Conservation (phyloP, 2,113 vertebrate species). For the Onychostruthus taczanowskii region DNA sequence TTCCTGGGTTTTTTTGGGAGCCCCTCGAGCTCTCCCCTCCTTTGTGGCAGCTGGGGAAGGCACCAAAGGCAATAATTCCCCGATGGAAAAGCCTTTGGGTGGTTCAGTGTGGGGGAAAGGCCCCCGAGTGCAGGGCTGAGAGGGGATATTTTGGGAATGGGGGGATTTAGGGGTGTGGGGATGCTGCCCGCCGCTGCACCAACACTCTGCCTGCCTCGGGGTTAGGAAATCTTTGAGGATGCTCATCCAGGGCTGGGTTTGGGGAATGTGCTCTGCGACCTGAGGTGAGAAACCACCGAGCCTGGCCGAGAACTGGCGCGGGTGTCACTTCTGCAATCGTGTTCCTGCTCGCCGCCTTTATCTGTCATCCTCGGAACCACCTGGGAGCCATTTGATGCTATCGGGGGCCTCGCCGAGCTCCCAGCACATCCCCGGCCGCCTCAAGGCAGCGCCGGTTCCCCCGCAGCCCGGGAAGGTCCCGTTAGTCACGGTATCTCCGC, state of each 20-base stretch:
- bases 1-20: background rate
- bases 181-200: background rate
- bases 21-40: background rate
- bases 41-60: background rate
- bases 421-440: slow-evolving; percentile 9
- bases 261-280: background rate
- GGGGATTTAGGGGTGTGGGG: accelerated
- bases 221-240: background rate
- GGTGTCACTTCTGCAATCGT: slow-evolving; percentile 49
- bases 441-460: slow-evolving; percentile 26
- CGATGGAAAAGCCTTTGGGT: accelerated
- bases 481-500: slow-evolving; percentile 47
- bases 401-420: background rate
- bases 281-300: background rate
- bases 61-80: accelerated
- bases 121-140: accelerated
- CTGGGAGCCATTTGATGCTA: background rate
- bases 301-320: background rate
- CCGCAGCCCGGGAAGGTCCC: slow-evolving; percentile 2
- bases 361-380: background rate
- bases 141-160: background rate
- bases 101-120: accelerated
- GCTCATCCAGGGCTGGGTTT: background rate
- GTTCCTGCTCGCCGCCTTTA: background rate
- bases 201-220: accelerated